Percentiles rank a stretch among this genome's conserved stretches.
Evolutionary conservation across 2,113 vertebrate genomes (phyloP).

Genomic region (Actenoides hombroni): DNA sequence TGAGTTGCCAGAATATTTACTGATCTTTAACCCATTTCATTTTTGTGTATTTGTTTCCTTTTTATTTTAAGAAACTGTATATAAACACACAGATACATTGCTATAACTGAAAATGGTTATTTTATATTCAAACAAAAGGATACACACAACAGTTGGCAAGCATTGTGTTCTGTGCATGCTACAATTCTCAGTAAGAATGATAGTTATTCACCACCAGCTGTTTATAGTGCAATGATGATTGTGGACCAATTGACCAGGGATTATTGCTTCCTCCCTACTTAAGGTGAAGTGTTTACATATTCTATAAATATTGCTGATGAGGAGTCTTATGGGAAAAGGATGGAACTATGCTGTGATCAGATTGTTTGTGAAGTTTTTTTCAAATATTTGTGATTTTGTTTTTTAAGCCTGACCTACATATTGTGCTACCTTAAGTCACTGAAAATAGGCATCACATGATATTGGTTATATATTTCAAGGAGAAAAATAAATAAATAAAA

Average conservation of each 20-base stretch:
- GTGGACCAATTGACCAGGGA: slow-evolving; percentile 52
- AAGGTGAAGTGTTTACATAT: slow-evolving; percentile 47
- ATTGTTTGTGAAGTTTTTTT: not conserved
- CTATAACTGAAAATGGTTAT: not conserved
- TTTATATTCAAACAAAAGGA: not conserved
- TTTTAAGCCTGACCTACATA: not conserved
- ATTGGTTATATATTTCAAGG: not conserved
- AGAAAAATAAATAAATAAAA: not conserved
- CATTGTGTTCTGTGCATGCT: not conserved
- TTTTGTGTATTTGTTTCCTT: not conserved
- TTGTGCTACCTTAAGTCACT: not conserved
- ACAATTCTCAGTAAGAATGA: slow-evolving; percentile 1
- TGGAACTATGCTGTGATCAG: not conserved
- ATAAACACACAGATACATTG: not conserved
- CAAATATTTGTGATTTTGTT: not conserved
- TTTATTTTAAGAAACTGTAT: not conserved
- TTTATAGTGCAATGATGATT: slow-evolving; percentile 33
- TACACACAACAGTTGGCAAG: slow-evolving; percentile 32
- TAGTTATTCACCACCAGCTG: slow-evolving; percentile 59
- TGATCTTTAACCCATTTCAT: not conserved
- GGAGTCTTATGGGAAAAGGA: not conserved
- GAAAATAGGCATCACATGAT: not conserved
- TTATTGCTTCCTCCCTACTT: slow-evolving; percentile 40
- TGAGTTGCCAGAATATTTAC: not conserved
- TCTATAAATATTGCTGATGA: slow-evolving; percentile 38